Evolutionary conservation across 1,140 invertebrate species (phyloP), one percentile per base, ranked within the genome.

Genomic region (Anagrus nilaparvatae): DNA sequence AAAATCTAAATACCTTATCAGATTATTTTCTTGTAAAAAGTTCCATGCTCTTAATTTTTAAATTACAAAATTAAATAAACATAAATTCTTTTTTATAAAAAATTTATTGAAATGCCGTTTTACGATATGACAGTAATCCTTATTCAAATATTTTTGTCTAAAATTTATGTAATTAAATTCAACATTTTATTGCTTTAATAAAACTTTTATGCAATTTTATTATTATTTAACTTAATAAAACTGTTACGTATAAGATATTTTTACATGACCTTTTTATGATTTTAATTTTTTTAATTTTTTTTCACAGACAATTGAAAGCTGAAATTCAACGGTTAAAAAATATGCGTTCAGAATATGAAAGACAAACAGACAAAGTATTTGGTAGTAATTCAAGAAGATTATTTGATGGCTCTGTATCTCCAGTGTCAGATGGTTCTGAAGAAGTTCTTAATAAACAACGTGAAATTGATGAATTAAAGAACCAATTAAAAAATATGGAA

Each of bases 301-400:
- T 18, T 39, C 36, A 43, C 42, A 66, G 71, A 56, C 76, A 77
- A 55, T 55, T 82, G 27, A 68, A 74, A 52, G 72, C 73, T 7
- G 85, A 89, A 70, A 79, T 86, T 20, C 73, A 79, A 42, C 66
- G 74, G 27, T 59, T 86, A 3, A 70, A 73, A 37, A 69, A 72
- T 12, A 52, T 76, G 14, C 66, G 66, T 4, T 69, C 76, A 35
- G 72, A 73, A 19, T 76, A 74, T 46, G 71, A 73, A 55, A 65
- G 59, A 30, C 70, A 71, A 47, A n/a, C n/a, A n/a, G n/a, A n/a
- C n/a, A 45, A 40, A 14, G 30, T 31, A 34, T 44, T 59, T 24
- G 58, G 61, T 33, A 23, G 55, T 17, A 35, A 34, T 4, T 57
- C 50, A 49, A 61, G 43, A 32, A 58, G 45, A 46, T 49, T 57